Evolutionary conservation across 2,113 vertebrate species (phyloP).

Genomic region (Sisor rabdophorus): DNA sequence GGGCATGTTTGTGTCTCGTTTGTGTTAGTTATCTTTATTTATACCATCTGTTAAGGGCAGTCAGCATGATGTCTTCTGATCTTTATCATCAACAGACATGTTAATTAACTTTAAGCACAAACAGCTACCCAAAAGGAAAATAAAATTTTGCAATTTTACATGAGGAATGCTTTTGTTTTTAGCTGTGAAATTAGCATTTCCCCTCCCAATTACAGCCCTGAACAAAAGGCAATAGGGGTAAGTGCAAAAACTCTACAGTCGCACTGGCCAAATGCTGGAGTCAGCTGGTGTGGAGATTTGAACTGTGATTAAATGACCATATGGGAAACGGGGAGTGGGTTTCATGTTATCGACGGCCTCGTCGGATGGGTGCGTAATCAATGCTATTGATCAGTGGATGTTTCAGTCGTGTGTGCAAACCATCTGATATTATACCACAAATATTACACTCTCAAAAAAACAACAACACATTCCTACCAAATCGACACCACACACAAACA

Average conservation of each 20-base stretch:
- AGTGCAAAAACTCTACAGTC: background rate
- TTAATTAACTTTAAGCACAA: background rate
- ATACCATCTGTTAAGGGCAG: background rate
- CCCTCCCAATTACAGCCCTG: background rate
- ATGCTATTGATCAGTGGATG: conserved; percentile 43
- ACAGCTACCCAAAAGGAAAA: background rate
- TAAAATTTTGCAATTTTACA: background rate
- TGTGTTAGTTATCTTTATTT: background rate
- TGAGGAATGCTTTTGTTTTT: background rate
- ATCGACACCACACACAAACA: background rate
- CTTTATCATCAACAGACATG: background rate
- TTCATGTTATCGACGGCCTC: conserved; percentile 33
- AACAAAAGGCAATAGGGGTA: conserved; percentile 4
- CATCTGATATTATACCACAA: conserved; percentile 10
- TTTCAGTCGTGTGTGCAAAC: conserved; percentile 33
- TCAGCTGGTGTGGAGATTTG: background rate
- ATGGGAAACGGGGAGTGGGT: conserved; percentile 6
- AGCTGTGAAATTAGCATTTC: background rate
- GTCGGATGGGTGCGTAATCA: conserved; percentile 41
- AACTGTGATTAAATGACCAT: conserved; percentile 30
- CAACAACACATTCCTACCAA: conserved; percentile 26
- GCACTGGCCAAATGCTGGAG: background rate
- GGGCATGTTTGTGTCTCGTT: background rate
- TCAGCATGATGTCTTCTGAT: background rate
- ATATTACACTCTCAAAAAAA: conserved; percentile 30